A percentile compares a stretch with the other conserved stretches of the same genome.
Evolutionary conservation across 2,797 vertebrate species (phyloP).

Genomic region (Poeciliopsis presidionis): DNA sequence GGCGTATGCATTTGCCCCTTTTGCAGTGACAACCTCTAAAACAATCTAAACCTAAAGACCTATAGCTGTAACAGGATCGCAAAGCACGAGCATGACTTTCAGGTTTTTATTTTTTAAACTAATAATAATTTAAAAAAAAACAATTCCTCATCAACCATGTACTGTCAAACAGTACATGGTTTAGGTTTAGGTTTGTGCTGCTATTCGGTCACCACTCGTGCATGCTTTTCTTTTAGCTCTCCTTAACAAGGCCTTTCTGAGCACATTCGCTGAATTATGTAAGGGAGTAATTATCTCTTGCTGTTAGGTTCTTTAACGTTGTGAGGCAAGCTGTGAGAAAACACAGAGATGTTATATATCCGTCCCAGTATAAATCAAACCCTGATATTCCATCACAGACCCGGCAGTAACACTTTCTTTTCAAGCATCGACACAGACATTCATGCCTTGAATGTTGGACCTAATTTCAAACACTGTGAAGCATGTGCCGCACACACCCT

Average conservation of each 20-base stretch:
- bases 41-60: neutral
- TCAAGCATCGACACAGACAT: constrained; percentile 4
- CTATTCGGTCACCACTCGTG: neutral
- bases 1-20: neutral
- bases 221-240: neutral
- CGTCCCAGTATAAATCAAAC: constrained; percentile 8
- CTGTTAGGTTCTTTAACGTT: constrained; percentile 2
- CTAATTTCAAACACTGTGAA: constrained; percentile 23
- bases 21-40: neutral
- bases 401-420: constrained; percentile 15
- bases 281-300: neutral
- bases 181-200: neutral
- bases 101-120: too few relatives aligned
- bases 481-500: constrained; percentile 9
- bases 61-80: too few relatives aligned
- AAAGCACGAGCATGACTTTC: too few relatives aligned
- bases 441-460: constrained; percentile 8
- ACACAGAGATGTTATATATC: neutral
- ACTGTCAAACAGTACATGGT: neutral
- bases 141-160: neutral
- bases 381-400: neutral
- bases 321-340: constrained; percentile 1
- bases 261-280: constrained; percentile 2
- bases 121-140: neutral
- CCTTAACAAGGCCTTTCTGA: neutral